These are phyloP conservation scores for Ichneumoninae sp. DNA, from an alignment of 2,888 invertebrate species.

Conservation along the genomic window DNA sequence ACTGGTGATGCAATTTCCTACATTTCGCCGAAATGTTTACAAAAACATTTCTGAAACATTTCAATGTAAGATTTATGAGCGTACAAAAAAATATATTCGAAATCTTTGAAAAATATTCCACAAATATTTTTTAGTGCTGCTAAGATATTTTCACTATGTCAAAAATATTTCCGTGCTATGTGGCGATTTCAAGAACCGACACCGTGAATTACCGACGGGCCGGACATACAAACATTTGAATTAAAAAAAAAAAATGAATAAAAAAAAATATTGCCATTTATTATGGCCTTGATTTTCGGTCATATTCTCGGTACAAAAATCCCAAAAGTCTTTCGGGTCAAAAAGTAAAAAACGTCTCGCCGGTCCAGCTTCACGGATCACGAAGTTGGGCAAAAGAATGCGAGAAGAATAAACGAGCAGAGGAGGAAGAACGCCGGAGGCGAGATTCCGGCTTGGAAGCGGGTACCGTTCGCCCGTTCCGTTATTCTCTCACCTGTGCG, in stretches of 20 bases:
- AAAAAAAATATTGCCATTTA: not conserved
- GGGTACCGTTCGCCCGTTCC: slow-evolving; percentile 76
- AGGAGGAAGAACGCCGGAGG: slow-evolving; percentile 37
- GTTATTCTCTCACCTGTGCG: slow-evolving; percentile 74
- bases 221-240: not conserved
- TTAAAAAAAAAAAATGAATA: not conserved
- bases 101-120: too few species aligned
- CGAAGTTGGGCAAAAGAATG: slow-evolving; percentile 4
- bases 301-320: not conserved
- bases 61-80: too few species aligned
- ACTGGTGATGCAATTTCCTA: too few species aligned
- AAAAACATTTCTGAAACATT: too few species aligned
- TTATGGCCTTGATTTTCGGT: not conserved
- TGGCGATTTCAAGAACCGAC: too few species aligned
- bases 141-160: too few species aligned
- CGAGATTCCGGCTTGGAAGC: slow-evolving; percentile 62
- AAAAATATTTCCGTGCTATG: too few species aligned
- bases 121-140: too few species aligned
- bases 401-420: slow-evolving; percentile 15
- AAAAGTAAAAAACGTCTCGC: too few species aligned
- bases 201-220: too few species aligned
- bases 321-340: not conserved
- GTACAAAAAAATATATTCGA: too few species aligned
- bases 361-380: not conserved
- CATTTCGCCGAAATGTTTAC: too few species aligned